These are phyloP conservation scores for Selene dorsalis DNA, from an alignment of 2,797 vertebrate genomes.

Conservation along the genomic window DNA sequence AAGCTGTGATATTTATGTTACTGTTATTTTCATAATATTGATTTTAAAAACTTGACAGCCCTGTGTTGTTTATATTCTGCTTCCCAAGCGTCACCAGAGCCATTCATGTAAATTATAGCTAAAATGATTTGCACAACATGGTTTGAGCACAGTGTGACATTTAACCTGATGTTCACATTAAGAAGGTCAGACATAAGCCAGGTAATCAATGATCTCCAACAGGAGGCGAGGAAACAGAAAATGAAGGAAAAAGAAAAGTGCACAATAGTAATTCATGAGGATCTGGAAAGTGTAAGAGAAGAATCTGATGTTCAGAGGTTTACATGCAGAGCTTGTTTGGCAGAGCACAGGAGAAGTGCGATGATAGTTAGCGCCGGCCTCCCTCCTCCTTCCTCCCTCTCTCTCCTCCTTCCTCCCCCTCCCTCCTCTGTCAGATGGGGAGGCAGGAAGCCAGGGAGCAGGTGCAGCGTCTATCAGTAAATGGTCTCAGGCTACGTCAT, in stretches of 20 bases:
- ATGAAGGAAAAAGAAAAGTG: not conserved
- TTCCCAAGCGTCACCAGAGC: not conserved
- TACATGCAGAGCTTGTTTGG: conserved; percentile 13
- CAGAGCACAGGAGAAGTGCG: conserved; percentile 25
- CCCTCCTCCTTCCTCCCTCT: conserved; percentile 20
- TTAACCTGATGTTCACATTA: not conserved
- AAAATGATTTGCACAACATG: not conserved
- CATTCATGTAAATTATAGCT: not conserved
- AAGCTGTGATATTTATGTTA: not conserved
- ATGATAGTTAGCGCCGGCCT: conserved; percentile 23
- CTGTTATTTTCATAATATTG: not conserved
- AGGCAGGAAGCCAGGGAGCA: conserved; percentile 70
- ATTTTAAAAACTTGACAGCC: not conserved
- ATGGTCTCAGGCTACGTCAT: conserved; percentile 76
- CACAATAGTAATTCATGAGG: not conserved
- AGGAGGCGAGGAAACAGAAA: not conserved
- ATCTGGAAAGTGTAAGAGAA: not conserved
- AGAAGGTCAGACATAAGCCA: not conserved
- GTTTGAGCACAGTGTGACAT: not conserved
- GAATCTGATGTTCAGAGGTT: not conserved
- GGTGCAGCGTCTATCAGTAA: conserved; percentile 79
- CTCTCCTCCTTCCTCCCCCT: conserved; percentile 11
- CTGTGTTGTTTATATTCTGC: not conserved
- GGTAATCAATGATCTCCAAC: not conserved
- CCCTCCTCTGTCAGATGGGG: conserved; percentile 46